A percentile compares a stretch with the other conserved stretches of the same genome.
These are phyloP conservation scores for Habropoda laboriosa DNA, from an alignment of 1,140 invertebrate genomes.

Conservation along the genomic window DNA sequence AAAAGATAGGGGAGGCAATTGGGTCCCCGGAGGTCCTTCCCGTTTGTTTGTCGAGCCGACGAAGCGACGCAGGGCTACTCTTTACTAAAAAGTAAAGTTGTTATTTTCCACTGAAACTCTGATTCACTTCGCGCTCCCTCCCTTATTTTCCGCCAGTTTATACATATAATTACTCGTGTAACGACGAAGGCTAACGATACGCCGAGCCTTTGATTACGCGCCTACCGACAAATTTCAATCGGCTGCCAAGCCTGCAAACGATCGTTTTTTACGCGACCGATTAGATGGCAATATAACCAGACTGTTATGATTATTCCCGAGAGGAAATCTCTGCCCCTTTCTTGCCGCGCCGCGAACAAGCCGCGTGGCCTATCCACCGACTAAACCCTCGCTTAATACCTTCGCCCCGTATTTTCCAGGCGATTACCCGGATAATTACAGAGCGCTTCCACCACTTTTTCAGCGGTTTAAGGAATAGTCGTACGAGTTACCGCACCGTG, in stretches of 20 bases:
- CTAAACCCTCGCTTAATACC: background rate
- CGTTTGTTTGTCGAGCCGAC: constrained; percentile 14
- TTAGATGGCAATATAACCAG: background rate
- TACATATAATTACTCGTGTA: constrained; percentile 15
- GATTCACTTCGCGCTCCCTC: background rate
- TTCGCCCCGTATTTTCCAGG: constrained; percentile 10
- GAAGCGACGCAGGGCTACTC: constrained; percentile 3
- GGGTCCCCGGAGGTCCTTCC: background rate
- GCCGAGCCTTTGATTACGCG: constrained; percentile 29
- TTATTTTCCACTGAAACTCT: background rate
- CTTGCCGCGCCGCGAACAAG: background rate
- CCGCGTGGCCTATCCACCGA: background rate
- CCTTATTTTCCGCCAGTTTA: constrained; percentile 1
- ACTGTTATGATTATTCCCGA: background rate
- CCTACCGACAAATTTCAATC: constrained; percentile 35
- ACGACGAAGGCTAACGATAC: constrained; percentile 17
- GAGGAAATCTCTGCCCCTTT: constrained; percentile 23
- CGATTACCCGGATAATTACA: constrained; percentile 43
- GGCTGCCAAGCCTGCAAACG: background rate
- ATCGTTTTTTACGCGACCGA: constrained; percentile 24
- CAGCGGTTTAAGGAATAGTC: background rate
- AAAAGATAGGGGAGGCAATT: constrained; percentile 4
- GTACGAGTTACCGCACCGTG: background rate
- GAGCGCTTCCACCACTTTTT: constrained; percentile 12
- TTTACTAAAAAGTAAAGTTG: background rate